Conservation (phyloP, 2,888 invertebrate species). For the Andrena flavipes region DNA sequence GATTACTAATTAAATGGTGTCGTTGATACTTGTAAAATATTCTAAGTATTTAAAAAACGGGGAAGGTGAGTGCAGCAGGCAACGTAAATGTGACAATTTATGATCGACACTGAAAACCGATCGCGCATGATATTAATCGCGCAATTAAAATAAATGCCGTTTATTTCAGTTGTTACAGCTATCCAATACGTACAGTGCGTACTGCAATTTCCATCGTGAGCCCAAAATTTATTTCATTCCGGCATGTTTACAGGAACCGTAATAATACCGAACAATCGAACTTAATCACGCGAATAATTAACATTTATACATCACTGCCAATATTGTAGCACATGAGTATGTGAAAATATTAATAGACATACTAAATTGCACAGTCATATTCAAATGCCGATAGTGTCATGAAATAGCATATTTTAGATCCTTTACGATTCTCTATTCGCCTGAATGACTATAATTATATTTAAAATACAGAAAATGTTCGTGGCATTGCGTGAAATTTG, state of each 20-base stretch:
- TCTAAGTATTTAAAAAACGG: not conserved
- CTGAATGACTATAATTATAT: not conserved
- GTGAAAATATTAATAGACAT: constrained; percentile 15
- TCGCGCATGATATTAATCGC: not conserved
- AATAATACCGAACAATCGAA: constrained; percentile 24
- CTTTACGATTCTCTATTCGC: not conserved
- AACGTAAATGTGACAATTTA: not conserved
- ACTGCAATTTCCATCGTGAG: not conserved
- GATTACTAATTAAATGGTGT: not conserved
- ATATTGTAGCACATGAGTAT: not conserved
- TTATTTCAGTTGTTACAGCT: not conserved
- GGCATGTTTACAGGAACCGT: not conserved
- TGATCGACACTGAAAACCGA: not conserved
- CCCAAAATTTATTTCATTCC: constrained; percentile 9
- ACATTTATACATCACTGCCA: constrained; percentile 9
- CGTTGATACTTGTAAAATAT: not conserved
- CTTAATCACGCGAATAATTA: constrained; percentile 27
- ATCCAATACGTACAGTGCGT: not conserved
- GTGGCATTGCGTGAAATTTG: not conserved
- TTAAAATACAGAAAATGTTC: not conserved
- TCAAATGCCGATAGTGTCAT: constrained; percentile 4
- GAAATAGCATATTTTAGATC: not conserved
- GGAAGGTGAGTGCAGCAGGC: too few relatives aligned
- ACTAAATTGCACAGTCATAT: not conserved
- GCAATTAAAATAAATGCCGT: not conserved